phyloP scores from a whole-genome alignment of 2,113 vertebrate genomes.

The Sebastes fasciatus region DNA sequence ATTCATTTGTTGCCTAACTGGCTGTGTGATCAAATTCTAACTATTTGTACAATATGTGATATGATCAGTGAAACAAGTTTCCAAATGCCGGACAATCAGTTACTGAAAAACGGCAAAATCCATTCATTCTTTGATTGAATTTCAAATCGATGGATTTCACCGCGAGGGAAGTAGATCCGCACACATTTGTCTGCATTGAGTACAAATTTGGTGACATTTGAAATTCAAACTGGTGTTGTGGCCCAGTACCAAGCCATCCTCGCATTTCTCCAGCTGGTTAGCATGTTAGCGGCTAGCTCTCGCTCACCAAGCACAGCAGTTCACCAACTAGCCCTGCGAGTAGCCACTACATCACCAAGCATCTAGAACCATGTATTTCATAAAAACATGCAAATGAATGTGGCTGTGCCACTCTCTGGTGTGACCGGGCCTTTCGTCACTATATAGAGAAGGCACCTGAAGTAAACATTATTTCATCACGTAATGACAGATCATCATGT shows the following conservation, averaged over 20 bases:
- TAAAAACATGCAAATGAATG: not conserved
- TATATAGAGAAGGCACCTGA: not conserved
- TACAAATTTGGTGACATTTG: not conserved
- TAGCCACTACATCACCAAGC: not conserved
- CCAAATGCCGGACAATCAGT: not conserved
- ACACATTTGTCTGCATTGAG: not conserved
- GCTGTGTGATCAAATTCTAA: not conserved
- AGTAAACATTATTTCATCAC: not conserved
- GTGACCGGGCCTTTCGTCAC: not conserved
- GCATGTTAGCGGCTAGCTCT: not conserved
- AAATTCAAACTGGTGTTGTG: not conserved
- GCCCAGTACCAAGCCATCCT: not conserved
- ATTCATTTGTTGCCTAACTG: not conserved
- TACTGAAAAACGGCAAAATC: not conserved
- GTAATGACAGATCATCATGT: not conserved
- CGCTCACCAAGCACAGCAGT: not conserved
- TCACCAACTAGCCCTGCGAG: not conserved
- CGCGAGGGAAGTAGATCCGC: not conserved
- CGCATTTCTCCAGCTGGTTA: not conserved
- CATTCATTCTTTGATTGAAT: not conserved
- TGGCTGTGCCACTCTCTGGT: not conserved
- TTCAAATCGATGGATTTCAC: not conserved
- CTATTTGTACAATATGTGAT: not conserved
- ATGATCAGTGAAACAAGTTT: not conserved
- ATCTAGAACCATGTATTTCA: not conserved